phyloP scores from a whole-genome alignment of 2,888 invertebrate species.

The Lottia gigantea region DNA sequence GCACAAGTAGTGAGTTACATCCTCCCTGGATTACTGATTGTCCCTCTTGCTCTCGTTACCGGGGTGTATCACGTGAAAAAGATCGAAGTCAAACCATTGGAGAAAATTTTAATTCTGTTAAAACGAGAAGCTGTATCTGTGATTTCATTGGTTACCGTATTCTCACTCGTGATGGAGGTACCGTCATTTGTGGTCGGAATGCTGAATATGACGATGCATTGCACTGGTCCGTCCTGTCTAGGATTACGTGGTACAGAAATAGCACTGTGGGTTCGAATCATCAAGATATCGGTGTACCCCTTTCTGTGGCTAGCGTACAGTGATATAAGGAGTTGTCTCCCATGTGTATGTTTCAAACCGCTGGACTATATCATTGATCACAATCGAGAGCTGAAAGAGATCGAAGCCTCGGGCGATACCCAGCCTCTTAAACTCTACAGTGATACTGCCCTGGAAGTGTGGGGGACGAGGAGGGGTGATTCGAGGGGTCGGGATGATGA shows the following conservation, averaged over 20 bases:
- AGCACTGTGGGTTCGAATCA: background rate
- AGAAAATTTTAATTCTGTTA: background rate
- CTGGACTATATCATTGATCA: background rate
- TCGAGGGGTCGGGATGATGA: background rate
- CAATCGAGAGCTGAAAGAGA: background rate
- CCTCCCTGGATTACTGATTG: background rate
- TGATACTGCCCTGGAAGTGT: background rate
- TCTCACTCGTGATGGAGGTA: background rate
- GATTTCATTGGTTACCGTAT: background rate
- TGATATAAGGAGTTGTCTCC: background rate
- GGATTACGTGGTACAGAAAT: background rate
- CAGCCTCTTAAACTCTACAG: background rate
- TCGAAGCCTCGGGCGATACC: background rate
- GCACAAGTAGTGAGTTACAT: constrained; percentile 1
- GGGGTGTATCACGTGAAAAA: constrained; percentile 1
- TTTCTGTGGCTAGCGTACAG: constrained; percentile 2
- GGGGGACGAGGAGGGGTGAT: background rate
- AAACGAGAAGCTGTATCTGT: background rate
- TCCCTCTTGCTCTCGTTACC: background rate
- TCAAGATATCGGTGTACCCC: background rate
- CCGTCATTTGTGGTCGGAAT: background rate
- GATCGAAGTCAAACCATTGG: background rate
- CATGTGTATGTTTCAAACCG: background rate
- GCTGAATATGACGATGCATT: background rate
- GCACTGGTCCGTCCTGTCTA: background rate